A percentile compares a stretch with the other conserved stretches of the same genome.
Conservation (phyloP, 2,113 vertebrate species). For the Prolemur simus region DNA sequence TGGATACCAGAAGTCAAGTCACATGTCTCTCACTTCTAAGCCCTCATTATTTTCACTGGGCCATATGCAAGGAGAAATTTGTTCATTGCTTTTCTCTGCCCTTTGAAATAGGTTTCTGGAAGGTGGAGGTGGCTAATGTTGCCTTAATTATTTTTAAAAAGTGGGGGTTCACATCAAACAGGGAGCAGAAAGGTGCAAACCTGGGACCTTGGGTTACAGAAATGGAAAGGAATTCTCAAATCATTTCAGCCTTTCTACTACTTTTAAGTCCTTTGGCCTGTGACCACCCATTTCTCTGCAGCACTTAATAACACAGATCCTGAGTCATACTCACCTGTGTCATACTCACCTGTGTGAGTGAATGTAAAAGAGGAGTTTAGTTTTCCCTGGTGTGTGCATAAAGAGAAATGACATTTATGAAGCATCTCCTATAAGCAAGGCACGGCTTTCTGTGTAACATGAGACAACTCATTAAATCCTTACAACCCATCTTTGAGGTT, state of each 20-base stretch:
- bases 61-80: not conserved
- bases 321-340: no score
- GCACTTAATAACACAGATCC: not conserved
- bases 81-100: not conserved
- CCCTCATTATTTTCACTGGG: not conserved
- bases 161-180: not conserved
- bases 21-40: not conserved
- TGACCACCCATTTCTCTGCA: not conserved
- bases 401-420: not conserved
- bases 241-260: not conserved
- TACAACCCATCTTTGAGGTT: not conserved
- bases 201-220: not conserved
- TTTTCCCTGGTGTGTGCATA: not conserved
- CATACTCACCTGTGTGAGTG: not conserved
- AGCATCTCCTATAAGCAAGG: not conserved
- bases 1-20: not conserved
- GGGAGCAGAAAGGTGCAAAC: not conserved
- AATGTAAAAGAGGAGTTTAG: not conserved
- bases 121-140: not conserved
- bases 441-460: not conserved
- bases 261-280: not conserved
- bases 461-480: not conserved
- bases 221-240: not conserved
- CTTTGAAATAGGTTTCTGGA: constrained; percentile 38
- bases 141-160: not conserved